Conservation (phyloP, 2,797 vertebrate species). For the Carduelis carduelis region DNA sequence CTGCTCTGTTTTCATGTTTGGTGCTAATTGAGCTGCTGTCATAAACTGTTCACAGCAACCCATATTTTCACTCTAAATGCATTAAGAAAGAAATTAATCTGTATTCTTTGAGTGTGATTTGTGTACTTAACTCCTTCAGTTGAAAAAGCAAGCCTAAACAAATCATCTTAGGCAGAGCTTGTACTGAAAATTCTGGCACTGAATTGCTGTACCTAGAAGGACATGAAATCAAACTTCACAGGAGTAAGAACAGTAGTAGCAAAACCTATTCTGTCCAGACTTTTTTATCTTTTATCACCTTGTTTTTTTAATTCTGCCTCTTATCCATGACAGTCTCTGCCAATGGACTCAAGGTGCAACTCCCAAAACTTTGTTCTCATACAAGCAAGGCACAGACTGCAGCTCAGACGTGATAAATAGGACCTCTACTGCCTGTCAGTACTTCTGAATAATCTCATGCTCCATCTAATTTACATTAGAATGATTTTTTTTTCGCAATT, state of each 20-base stretch:
- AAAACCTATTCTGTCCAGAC: not conserved
- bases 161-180: not conserved
- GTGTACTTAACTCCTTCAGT: not conserved
- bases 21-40: not conserved
- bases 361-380: not conserved
- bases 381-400: accelerated
- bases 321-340: not conserved
- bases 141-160: not conserved
- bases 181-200: not conserved
- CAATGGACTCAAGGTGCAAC: not conserved
- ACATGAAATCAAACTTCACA: not conserved
- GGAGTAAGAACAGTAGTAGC: not conserved
- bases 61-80: not conserved
- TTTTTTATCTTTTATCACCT: not conserved
- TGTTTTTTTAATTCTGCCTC: not conserved
- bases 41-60: not conserved
- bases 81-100: not conserved
- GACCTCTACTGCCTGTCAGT: not conserved
- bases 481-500: not conserved
- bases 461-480: not conserved
- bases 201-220: not conserved
- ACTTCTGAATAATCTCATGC: not conserved
- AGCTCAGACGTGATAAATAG: not conserved
- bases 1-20: not conserved
- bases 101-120: not conserved